Evolutionary conservation across 2,113 vertebrate species (phyloP), one percentile per base, ranked within the genome.

Genomic region (Choloepus hoffmanni): DNA sequence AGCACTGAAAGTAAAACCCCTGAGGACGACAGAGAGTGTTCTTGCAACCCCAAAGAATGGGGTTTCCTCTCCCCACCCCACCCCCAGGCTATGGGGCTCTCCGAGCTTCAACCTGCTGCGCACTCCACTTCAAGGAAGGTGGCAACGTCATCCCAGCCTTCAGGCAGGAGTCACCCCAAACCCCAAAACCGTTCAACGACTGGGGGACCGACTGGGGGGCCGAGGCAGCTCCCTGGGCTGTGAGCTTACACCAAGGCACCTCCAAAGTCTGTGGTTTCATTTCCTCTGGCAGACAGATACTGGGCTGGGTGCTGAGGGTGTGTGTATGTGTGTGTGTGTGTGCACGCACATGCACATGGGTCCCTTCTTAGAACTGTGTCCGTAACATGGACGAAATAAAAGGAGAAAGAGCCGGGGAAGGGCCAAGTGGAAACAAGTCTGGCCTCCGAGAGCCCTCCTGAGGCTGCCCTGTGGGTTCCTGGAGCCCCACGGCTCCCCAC

Each of bases 211-310:
- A 70, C 36, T 7, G 0, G 63, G 40, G n/a, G 23, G 67, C 45
- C 55, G 65, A 9, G 87, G 79, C 58, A 89, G 83, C 68, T 36
- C 15, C 9, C 65, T 67, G 26, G 81, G 92, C 50, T 72, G 23
- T 7, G 62, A 50, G 60, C 86, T 77, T 62, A 12, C 40, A 21
- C 79, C 60, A 15, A 15, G 60, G 50, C 88, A 78, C 96, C 93
- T 73, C 94, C 81, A 92, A 87, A 94, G 48, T 55, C 93, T 97
- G 96, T 95, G 97, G 97, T 97, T 98, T 98, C 97, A 88, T 78
- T 97, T 98, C 97, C 97, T 86, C 84, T 95, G 65, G 92, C 92
- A 74, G 86, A 92, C 96, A 72, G 96, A 97, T 94, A 92, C 95
- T 2, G 7, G 50, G 83, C 95, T 92, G 43, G 83, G 93, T 2